Evolutionary conservation across 2,113 vertebrate species (phyloP).

Genomic region (Phocoena phocoena): DNA sequence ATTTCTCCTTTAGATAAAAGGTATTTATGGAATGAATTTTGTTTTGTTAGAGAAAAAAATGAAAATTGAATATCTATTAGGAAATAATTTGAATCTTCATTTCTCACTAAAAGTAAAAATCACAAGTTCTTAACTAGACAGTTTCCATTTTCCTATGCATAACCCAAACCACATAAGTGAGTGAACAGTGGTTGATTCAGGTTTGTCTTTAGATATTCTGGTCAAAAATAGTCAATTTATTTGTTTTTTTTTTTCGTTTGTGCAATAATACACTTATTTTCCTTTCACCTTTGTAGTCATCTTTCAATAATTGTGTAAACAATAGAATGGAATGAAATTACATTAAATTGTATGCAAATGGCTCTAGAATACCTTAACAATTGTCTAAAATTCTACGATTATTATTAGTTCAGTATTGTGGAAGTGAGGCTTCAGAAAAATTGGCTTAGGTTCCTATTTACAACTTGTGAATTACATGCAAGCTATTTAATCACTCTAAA

Average conservation of each 20-base stretch:
- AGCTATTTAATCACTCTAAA: background rate
- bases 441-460: background rate
- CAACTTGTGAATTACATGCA: background rate
- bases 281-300: constrained; percentile 86
- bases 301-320: constrained; percentile 89
- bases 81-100: background rate
- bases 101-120: background rate
- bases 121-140: background rate
- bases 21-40: background rate
- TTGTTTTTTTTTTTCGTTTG: constrained; percentile 55
- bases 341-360: constrained; percentile 85
- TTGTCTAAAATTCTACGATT: constrained; percentile 61
- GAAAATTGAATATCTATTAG: background rate
- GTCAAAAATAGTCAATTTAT: background rate
- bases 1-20: background rate
- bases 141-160: background rate
- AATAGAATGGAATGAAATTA: constrained; percentile 88
- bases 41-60: constrained; percentile 1
- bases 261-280: constrained; percentile 86
- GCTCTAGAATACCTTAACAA: constrained; percentile 86
- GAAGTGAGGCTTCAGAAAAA: background rate
- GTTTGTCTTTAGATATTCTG: background rate
- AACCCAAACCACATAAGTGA: background rate
- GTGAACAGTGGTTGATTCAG: background rate
- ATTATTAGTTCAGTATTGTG: background rate